Conservation (phyloP, 1,140 invertebrate genomes). For the Lepidurus arcticus region DNA sequence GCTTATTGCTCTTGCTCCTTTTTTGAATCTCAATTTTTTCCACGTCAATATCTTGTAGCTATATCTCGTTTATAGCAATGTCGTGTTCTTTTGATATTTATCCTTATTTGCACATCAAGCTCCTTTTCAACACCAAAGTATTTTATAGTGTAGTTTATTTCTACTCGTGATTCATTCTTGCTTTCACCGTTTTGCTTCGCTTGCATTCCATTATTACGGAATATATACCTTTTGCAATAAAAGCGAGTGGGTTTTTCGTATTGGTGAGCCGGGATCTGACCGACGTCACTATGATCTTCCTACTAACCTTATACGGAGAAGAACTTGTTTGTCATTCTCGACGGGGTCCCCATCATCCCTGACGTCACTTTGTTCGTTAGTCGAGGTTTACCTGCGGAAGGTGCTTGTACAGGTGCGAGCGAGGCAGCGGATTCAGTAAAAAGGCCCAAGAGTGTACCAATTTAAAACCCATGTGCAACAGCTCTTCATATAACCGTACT, state of each 20-base stretch:
- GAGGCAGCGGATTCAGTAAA: no score
- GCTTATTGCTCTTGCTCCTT: neutral
- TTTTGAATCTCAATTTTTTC: conserved; percentile 23
- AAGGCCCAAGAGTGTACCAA: neutral
- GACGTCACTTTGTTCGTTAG: neutral
- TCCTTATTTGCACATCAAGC: neutral
- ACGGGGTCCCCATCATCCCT: neutral
- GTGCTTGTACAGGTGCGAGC: neutral
- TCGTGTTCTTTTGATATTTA: conserved; percentile 7
- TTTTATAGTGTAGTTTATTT: neutral
- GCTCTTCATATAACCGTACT: no score
- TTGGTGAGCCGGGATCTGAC: neutral
- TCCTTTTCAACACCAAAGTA: neutral
- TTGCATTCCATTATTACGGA: neutral
- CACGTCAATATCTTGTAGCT: neutral
- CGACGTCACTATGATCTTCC: neutral
- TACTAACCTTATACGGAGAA: conserved; percentile 8
- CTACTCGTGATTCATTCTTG: neutral
- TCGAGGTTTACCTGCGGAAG: neutral
- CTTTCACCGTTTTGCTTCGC: neutral
- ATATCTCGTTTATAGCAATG: neutral
- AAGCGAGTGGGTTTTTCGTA: neutral
- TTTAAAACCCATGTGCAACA: no score
- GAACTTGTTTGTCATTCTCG: conserved; percentile 4
- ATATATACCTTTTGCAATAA: neutral